Conservation (phyloP, 2,888 invertebrate genomes). For the Zygogramma bicolorata region DNA sequence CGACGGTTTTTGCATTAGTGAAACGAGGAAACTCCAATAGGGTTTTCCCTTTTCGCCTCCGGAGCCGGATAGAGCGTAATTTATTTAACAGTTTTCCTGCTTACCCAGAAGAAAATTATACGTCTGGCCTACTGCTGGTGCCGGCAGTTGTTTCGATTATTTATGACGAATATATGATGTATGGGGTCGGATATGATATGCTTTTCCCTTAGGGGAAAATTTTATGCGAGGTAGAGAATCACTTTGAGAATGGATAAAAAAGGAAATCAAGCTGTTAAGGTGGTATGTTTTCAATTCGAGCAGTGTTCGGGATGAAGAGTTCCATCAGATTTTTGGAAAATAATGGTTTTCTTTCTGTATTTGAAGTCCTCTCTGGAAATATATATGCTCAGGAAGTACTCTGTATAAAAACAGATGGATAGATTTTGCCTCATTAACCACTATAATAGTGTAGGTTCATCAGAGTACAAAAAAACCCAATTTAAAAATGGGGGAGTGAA, state of each 20-base stretch:
- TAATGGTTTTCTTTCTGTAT: too few relatives aligned
- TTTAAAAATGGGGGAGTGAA: too few relatives aligned
- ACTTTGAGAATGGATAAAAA: background rate
- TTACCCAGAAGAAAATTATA: constrained; percentile 17
- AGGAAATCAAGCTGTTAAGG: too few relatives aligned
- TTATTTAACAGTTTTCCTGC: constrained; percentile 19
- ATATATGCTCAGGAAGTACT: too few relatives aligned
- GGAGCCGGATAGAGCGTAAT: constrained; percentile 9
- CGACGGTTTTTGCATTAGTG: constrained; percentile 1
- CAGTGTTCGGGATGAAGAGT: too few relatives aligned
- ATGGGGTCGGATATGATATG: background rate
- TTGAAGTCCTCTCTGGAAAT: too few relatives aligned
- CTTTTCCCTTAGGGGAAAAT: background rate
- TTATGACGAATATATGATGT: constrained; percentile 12
- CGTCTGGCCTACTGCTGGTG: constrained; percentile 17
- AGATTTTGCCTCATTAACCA: too few relatives aligned
- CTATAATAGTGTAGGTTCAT: too few relatives aligned
- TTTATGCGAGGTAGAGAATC: background rate
- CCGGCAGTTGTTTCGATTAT: constrained; percentile 18
- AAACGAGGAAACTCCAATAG: background rate
- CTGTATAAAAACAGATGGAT: too few relatives aligned
- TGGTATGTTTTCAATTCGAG: too few relatives aligned
- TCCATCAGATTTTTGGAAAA: too few relatives aligned
- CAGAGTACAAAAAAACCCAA: too few relatives aligned
- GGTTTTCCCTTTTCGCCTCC: background rate